A percentile compares a stretch with the other conserved stretches of the same genome.
phyloP scores from a whole-genome alignment of 2,797 vertebrate species.

The Hippopotamyrus pictus region DNA sequence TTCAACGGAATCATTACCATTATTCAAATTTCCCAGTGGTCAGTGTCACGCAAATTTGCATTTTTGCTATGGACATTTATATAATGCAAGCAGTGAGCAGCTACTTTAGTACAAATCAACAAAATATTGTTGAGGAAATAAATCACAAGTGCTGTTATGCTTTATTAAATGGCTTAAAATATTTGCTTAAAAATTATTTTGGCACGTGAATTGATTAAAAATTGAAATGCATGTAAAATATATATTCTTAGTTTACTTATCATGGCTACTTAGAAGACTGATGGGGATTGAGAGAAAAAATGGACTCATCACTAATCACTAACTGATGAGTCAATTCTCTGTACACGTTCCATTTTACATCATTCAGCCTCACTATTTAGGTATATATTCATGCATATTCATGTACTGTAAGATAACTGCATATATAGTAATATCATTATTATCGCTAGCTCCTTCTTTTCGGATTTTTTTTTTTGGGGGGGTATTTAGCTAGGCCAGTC shows the following conservation, averaged over 20 bases:
- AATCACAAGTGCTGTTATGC: neutral
- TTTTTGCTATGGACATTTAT: neutral
- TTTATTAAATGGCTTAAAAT: neutral
- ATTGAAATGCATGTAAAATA: neutral
- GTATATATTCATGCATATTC: neutral
- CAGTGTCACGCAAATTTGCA: neutral
- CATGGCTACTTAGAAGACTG: neutral
- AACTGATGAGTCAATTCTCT: neutral
- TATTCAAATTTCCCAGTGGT: constrained; percentile 13
- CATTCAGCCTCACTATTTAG: neutral
- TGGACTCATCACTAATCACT: neutral
- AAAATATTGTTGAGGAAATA: neutral
- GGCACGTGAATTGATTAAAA: neutral
- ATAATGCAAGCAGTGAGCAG: neutral
- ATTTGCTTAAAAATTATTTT: neutral
- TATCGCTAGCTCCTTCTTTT: neutral
- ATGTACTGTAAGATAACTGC: neutral
- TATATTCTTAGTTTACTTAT: neutral
- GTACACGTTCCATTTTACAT: neutral
- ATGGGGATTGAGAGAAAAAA: neutral
- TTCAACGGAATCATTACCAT: neutral
- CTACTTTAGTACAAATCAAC: neutral
- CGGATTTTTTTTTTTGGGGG: neutral
- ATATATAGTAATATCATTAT: neutral
- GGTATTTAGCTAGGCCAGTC: neutral